A percentile compares a stretch with the other conserved stretches of the same genome.
Conservation (phyloP, 2,888 invertebrate species). For the Melolontha melolontha region DNA sequence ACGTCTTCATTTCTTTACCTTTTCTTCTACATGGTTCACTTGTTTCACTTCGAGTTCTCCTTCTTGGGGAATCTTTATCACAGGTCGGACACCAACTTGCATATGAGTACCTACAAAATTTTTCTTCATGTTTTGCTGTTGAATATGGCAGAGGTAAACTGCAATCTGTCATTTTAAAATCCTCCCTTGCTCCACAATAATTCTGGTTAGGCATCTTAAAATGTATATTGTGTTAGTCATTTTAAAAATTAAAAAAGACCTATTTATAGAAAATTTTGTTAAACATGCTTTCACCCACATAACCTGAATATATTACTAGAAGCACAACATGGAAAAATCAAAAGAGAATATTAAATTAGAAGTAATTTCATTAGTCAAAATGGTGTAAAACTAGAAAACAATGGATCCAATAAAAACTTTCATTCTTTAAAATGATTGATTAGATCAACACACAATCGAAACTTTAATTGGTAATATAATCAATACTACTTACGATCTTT, state of each 20-base stretch:
- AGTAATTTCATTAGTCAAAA: slow-evolving; percentile 44
- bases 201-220: slow-evolving; percentile 48
- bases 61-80: slow-evolving; percentile 60
- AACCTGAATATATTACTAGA: not conserved
- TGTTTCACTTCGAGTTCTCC: slow-evolving; percentile 62
- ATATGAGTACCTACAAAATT: slow-evolving; percentile 60
- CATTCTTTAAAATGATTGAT: slow-evolving; percentile 17
- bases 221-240: not conserved
- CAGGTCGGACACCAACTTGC: slow-evolving; percentile 63
- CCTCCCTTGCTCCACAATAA: slow-evolving; percentile 44
- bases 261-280: slow-evolving; percentile 18
- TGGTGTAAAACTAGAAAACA: slow-evolving; percentile 49
- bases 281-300: slow-evolving; percentile 34
- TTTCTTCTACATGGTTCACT: slow-evolving; percentile 59
- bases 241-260: slow-evolving; percentile 32
- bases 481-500: slow-evolving; percentile 3
- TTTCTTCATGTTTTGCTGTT: slow-evolving; percentile 54
- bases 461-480: slow-evolving; percentile 20
- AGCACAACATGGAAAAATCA: not conserved
- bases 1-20: slow-evolving; percentile 62
- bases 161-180: slow-evolving; percentile 58
- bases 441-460: slow-evolving; percentile 22
- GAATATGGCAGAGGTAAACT: slow-evolving; percentile 56
- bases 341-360: slow-evolving; percentile 4
- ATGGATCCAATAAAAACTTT: slow-evolving; percentile 40